Conservation (phyloP, 2,113 vertebrate genomes). For the Lynx canadensis region DNA sequence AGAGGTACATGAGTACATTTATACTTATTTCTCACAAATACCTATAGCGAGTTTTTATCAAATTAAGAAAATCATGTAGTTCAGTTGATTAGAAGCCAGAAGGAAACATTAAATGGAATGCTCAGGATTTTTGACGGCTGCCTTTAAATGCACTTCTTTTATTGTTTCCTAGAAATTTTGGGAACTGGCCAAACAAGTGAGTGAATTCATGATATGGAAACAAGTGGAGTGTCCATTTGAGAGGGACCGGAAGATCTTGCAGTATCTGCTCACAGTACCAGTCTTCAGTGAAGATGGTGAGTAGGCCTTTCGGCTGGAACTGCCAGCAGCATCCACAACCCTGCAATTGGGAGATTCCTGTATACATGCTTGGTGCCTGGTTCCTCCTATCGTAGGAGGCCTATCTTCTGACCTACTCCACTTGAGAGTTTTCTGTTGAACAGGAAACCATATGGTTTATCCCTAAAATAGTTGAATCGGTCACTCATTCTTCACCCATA, state of each 20-base stretch:
- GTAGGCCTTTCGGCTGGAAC: constrained; percentile 9
- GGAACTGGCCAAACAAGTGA: constrained; percentile 96
- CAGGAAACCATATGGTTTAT: neutral
- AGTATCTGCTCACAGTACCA: constrained; percentile 93
- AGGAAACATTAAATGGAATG: neutral
- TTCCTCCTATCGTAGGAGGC: neutral
- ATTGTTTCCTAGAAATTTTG: constrained; percentile 93
- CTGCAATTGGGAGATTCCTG: accelerated
- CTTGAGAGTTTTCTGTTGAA: neutral
- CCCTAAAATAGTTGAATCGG: neutral
- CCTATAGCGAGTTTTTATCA: neutral
- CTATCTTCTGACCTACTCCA: neutral
- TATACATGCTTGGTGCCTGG: neutral
- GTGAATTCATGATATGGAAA: constrained; percentile 97
- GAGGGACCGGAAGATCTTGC: constrained; percentile 93
- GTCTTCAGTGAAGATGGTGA: constrained; percentile 95
- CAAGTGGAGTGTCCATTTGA: constrained; percentile 97
- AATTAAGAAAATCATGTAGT: neutral
- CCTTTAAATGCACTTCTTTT: constrained; percentile 12
- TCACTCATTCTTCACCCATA: neutral
- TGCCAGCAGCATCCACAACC: neutral
- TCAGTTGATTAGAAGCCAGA: neutral
- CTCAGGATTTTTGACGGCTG: neutral
- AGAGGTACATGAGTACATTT: neutral
- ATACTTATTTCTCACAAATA: neutral